Base-by-base conservation (phyloP, 2,113 vertebrate species). In the Hyla sarda region DNA sequence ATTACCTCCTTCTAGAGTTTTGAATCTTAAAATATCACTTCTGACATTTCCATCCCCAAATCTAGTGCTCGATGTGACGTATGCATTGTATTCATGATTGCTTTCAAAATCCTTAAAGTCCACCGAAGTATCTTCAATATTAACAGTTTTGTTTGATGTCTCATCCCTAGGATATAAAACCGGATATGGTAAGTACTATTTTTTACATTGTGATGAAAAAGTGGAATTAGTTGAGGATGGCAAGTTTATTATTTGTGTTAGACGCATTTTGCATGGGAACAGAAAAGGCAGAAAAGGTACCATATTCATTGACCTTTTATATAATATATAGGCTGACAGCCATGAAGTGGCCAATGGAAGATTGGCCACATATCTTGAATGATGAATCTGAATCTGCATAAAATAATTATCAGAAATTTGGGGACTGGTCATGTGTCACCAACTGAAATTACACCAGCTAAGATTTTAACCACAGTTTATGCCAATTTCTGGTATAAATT, bases 41-140 rank as follows among this genome's bases (percentile, higher is more conserved):
- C 94, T 92, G 72, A 93, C 87, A 41, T 95, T 95, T 88, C 97
- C 97, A 84, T 97, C 95, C 86, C 98, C 98, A 87, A 97, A 94
- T 90, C 91, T 94, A 82, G 96, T 99, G 93, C 94, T 98, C 88
- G 95, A 94, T 91, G 97, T 97, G 65, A 99, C 93, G 13, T 95
- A 98, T 69, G 95, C 94, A 71, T 89, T 96, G 87, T 97, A 99
- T 76, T 91, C 91, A 88, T 76, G 92, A 81, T 96, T 92, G 83
- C 96, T 92, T 88, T 97, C 97, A 87, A 99, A 92, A 85, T 95
- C 93, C 88, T 96, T 92, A 56, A 97, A 88, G 82, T 97, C 89
- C 91, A 90, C 69, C 90, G 30, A 96, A 58, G 90, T 91, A 89
- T 92, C 92, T 14, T 92, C 92, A 76, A 90, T 89, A 90, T 97